phyloP scores from a whole-genome alignment of 2,113 vertebrate genomes.

The Cyanistes caeruleus region DNA sequence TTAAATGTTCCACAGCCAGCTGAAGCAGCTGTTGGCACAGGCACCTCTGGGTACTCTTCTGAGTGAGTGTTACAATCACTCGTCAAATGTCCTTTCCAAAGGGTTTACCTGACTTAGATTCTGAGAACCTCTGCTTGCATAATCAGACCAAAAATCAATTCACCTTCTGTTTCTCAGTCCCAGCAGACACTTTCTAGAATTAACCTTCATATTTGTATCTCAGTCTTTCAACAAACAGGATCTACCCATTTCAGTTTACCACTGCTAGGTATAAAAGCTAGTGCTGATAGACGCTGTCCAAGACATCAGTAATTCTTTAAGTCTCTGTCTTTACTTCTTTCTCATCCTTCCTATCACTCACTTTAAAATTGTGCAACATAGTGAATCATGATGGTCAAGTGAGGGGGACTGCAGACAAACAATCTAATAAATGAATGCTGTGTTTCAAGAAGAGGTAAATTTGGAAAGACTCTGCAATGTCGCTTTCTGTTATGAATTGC shows the following conservation, averaged over 20 bases:
- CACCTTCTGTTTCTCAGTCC: background rate
- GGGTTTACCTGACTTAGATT: background rate
- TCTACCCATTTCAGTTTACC: background rate
- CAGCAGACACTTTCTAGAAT: background rate
- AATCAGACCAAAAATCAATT: background rate
- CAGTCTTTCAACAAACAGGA: background rate
- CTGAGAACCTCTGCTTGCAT: background rate
- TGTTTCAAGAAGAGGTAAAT: background rate
- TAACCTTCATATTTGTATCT: background rate
- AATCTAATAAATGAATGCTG: background rate
- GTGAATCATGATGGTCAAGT: background rate
- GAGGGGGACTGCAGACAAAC: background rate
- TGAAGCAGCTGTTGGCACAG: background rate
- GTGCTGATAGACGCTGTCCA: background rate
- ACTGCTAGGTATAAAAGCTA: background rate
- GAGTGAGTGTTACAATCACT: background rate
- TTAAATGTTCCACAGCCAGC: background rate
- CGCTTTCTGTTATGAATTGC: background rate
- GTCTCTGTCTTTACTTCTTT: background rate
- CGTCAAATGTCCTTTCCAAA: background rate
- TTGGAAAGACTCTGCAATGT: background rate
- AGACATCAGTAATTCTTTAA: background rate
- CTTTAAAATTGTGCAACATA: background rate
- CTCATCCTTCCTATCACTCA: background rate
- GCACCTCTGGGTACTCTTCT: background rate